These are phyloP conservation scores for Arctia plantaginis DNA, from an alignment of 2,888 invertebrate genomes.

Conservation along the genomic window DNA sequence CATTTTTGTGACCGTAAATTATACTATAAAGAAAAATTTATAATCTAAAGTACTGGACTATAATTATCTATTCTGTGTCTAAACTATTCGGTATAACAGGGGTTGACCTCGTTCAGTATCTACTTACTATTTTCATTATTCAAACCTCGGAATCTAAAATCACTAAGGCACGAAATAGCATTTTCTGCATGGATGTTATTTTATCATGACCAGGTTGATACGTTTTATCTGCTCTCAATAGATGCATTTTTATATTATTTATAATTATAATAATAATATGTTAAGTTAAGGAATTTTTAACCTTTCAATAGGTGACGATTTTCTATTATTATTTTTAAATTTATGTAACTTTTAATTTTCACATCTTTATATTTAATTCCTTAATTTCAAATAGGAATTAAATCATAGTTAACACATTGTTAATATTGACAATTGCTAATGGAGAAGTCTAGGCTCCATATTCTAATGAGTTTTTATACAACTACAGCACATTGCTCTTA, in stretches of 20 bases:
- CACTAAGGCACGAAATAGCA: slow-evolving; percentile 40
- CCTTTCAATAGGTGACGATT: too few relatives aligned
- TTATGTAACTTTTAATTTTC: not conserved
- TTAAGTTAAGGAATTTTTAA: too few relatives aligned
- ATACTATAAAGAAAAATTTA: not conserved
- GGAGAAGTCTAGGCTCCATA: not conserved
- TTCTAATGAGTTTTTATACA: not conserved
- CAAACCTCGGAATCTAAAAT: slow-evolving; percentile 51
- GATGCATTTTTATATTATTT: too few relatives aligned
- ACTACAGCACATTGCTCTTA: too few relatives aligned
- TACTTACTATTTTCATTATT: slow-evolving; percentile 52
- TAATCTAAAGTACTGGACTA: not conserved
- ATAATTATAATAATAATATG: too few relatives aligned
- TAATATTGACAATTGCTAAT: not conserved
- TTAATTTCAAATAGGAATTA: not conserved
- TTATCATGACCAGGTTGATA: not conserved
- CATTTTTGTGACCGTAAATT: not conserved
- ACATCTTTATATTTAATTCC: not conserved
- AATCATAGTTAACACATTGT: not conserved
- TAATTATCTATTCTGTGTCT: not conserved
- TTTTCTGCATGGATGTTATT: not conserved
- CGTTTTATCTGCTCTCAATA: too few relatives aligned
- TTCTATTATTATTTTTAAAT: not conserved
- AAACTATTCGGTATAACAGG: slow-evolving; percentile 25
- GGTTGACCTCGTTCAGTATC: slow-evolving; percentile 46